Base-by-base conservation (phyloP, 2,113 vertebrate genomes). In the Eira barbara region DNA sequence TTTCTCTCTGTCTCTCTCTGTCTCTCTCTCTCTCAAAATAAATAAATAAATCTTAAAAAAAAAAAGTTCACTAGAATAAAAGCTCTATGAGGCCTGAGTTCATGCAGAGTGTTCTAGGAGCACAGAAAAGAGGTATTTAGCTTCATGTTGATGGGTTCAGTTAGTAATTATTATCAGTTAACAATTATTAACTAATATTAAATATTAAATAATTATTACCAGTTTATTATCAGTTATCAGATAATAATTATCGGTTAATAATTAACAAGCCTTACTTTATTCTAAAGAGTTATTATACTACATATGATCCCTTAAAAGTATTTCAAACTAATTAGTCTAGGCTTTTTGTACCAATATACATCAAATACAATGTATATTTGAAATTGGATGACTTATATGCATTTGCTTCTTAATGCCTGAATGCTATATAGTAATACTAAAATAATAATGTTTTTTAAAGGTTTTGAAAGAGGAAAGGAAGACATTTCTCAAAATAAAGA, bases 381-480 rank as follows among this genome's bases (percentile, higher is more conserved):
- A 94, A 96, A 89, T 80, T 57, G 3, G 67, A 83, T 93, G 67
- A 65, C 27, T 57, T 91, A 39, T 13, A 71, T 78, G 25, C 73
- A 12, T 86, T 52, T 91, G 25, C 11, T 92, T 87, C 67, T 84
- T 87, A 79, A 55, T 76, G 10, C 27, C 15, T 86, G 9, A 25
- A 23, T 65, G 42, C 42, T 47, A 6, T 79, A 34, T 97, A 67
- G 17, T 92, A 79, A 93, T 97, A 89, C 57, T 97, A 21, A 80
- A 86, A 89, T 78, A n/a, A 69, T 94, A 27, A 78, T 93, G 97
- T 97, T 95, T 97, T 91, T 97, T 98, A 31, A 98, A 99, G 99
- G 99, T 98, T 99, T 99, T 95, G 99, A 99, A 95, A 99, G 99
- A 98, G 99, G 99, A 61, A 99, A 99, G 97, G 99, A 99, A 3